Conservation (phyloP, 1,140 invertebrate species). For the Drosophila parabipectinata region DNA sequence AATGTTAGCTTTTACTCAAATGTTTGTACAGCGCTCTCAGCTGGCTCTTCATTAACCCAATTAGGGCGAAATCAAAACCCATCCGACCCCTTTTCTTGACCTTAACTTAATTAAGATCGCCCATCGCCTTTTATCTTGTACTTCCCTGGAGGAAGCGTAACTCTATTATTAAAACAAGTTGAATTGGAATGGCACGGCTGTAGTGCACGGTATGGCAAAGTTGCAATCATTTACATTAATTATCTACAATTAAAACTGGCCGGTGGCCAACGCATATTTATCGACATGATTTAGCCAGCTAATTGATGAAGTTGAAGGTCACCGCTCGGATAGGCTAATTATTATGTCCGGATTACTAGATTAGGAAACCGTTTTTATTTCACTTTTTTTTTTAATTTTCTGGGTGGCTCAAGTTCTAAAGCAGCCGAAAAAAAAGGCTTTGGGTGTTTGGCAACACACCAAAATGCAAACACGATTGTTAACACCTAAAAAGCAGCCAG, state of each 20-base stretch:
- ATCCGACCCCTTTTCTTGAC: conserved; percentile 39
- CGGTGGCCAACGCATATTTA: conserved; percentile 36
- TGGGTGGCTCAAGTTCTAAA: conserved; percentile 37
- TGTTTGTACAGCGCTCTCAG: conserved; percentile 12
- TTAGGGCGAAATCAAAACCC: conserved; percentile 34
- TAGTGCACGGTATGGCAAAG: conserved; percentile 18
- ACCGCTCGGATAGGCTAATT: conserved; percentile 43
- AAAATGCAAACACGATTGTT: conserved; percentile 66
- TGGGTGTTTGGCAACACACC: conserved; percentile 22
- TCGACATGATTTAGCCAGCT: conserved; percentile 30
- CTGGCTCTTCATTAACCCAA: conserved; percentile 41
- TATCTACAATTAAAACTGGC: conserved; percentile 49
- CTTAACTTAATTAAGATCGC: conserved; percentile 21
- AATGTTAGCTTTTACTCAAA: conserved; percentile 37
- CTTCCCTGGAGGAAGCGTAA: conserved; percentile 32
- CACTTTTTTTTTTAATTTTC: background rate
- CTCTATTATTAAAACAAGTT: conserved; percentile 42
- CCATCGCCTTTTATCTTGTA: conserved; percentile 11
- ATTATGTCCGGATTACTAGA: conserved; percentile 30
- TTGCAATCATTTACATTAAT: conserved; percentile 66
- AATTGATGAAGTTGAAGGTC: conserved; percentile 60
- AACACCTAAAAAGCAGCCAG: conserved; percentile 52
- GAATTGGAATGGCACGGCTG: conserved; percentile 27
- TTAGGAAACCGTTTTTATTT: conserved; percentile 17
- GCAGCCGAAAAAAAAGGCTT: conserved; percentile 17